Conservation (phyloP, 2,797 vertebrate genomes). For the Trachops cirrhosus region DNA sequence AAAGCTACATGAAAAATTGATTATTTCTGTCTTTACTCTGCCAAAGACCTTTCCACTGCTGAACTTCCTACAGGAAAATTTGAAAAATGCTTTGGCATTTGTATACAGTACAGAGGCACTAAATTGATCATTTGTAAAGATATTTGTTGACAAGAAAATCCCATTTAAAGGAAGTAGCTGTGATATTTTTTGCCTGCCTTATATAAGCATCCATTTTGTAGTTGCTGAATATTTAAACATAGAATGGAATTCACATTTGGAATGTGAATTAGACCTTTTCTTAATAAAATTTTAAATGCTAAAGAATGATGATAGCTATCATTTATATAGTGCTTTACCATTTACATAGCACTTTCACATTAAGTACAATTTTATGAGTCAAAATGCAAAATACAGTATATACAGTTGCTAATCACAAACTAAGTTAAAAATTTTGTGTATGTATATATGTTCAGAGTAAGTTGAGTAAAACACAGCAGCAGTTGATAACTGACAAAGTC, state of each 20-base stretch:
- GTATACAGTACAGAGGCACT: neutral
- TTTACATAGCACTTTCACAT: neutral
- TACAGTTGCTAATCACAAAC: neutral
- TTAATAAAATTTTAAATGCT: slow-evolving; percentile 36
- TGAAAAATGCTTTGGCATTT: slow-evolving; percentile 19
- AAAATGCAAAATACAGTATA: neutral
- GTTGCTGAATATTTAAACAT: slow-evolving; percentile 45
- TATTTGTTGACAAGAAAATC: neutral
- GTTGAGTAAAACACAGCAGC: neutral
- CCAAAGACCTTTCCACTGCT: neutral
- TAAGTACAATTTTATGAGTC: neutral
- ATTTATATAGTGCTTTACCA: slow-evolving; percentile 29
- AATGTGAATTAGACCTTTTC: slow-evolving; percentile 19
- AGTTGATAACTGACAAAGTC: neutral
- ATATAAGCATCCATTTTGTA: neutral
- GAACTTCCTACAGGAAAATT: slow-evolving; percentile 35
- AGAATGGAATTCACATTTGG: slow-evolving; percentile 10
- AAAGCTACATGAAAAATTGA: neutral
- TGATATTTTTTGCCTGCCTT: slow-evolving; percentile 38
- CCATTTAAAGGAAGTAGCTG: neutral
- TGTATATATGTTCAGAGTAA: neutral
- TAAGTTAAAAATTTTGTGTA: slow-evolving; percentile 1
- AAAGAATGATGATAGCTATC: neutral
- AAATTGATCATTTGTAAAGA: slow-evolving; percentile 36
- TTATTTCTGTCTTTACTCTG: neutral